A percentile compares a stretch with the other conserved stretches of the same genome.
These are phyloP conservation scores for Nasonovia ribisnigri DNA, from an alignment of 2,888 invertebrate species.

Conservation along the genomic window DNA sequence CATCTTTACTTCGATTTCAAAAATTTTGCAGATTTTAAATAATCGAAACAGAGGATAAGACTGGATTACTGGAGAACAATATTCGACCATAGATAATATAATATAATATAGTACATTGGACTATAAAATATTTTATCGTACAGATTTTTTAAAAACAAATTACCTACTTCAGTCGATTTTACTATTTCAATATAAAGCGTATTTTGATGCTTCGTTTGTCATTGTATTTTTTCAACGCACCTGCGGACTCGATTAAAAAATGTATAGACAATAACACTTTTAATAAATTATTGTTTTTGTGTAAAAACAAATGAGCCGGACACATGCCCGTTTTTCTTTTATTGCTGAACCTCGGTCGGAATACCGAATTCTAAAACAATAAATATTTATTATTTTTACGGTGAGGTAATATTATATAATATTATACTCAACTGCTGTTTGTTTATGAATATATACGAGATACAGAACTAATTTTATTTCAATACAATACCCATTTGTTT, in stretches of 20 bases:
- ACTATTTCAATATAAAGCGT: not conserved
- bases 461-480: slow-evolving; percentile 12
- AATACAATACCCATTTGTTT: not conserved
- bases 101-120: too few relatives aligned
- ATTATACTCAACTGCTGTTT: not conserved
- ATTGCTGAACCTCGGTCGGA: not conserved
- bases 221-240: not conserved
- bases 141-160: not conserved
- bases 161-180: not conserved
- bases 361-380: not conserved
- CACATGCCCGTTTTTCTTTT: not conserved
- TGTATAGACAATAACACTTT: not conserved
- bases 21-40: not conserved
- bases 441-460: not conserved
- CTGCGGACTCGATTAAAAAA: not conserved
- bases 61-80: not conserved
- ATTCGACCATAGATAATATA: not conserved
- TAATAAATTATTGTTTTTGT: not conserved
- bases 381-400: slow-evolving; percentile 1
- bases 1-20: not conserved
- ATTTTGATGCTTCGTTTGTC: not conserved
- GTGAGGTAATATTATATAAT: not conserved
- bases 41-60: not conserved
- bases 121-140: not conserved
- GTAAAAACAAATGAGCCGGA: slow-evolving; percentile 11